Evolutionary conservation across 2,888 invertebrate species (phyloP).

Genomic region (Listrodromus nycthemerus): DNA sequence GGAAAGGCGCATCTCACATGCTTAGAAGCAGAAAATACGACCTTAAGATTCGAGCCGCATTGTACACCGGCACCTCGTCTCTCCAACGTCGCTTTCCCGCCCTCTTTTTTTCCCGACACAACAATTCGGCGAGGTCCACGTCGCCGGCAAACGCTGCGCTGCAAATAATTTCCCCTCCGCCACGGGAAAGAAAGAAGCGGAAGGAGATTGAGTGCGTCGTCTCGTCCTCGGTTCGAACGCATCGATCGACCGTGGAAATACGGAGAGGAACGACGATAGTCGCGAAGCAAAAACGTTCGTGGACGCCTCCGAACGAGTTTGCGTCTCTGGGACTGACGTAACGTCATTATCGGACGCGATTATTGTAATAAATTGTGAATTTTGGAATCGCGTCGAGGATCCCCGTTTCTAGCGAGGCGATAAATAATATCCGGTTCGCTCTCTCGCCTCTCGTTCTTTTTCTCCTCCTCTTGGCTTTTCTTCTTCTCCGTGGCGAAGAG

Average conservation of each 20-base stretch:
- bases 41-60: neutral
- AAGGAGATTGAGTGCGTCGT: slow-evolving; percentile 57
- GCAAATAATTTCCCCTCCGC: slow-evolving; percentile 7
- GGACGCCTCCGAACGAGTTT: slow-evolving; percentile 55
- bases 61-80: slow-evolving; percentile 36
- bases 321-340: slow-evolving; percentile 12
- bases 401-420: neutral
- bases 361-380: neutral
- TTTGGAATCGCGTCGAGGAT: neutral
- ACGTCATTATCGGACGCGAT: slow-evolving; percentile 19
- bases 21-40: neutral
- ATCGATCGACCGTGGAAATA: slow-evolving; percentile 32
- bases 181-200: slow-evolving; percentile 44
- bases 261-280: neutral
- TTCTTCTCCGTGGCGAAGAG: neutral
- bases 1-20: too few relatives aligned
- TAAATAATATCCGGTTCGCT: neutral
- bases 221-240: slow-evolving; percentile 49
- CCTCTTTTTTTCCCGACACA: slow-evolving; percentile 54
- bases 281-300: slow-evolving; percentile 22
- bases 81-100: slow-evolving; percentile 17
- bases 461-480: neutral
- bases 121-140: slow-evolving; percentile 53
- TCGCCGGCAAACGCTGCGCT: slow-evolving; percentile 56
- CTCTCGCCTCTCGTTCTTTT: neutral